Base-by-base conservation (phyloP, 2,797 vertebrate species). In the Linurgus olivaceus region DNA sequence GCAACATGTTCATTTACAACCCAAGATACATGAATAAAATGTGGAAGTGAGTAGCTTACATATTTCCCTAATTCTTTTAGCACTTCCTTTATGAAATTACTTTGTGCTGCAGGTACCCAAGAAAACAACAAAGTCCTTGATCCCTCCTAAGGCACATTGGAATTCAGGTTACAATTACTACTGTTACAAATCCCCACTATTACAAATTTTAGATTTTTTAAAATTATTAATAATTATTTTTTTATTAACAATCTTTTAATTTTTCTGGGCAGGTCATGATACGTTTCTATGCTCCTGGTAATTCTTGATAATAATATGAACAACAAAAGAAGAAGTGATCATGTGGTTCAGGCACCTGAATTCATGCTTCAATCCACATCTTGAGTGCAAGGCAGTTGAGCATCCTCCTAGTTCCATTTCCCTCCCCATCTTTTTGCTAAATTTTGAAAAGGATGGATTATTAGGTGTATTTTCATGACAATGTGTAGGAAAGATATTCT, bases 241-340 rank as follows among this genome's bases (percentile, higher is more conserved):
- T 23, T 83, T 3, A 54, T 63, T 63, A 38, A 29, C 26, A 74
- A 21, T 29, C 47, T 16, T 57, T 24, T 28, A 1, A 68, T 61
- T 92, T 80, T 16, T 72, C 47, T 92, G 80, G 51, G 16, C 26
- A 16, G 9, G 9, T 47, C 20, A 35, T 76, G 25, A 25, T n/a
- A n/a, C 3, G 2, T 65, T 88, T 58, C 15, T 54, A 10, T 3
- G 3, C 28, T 29, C 81, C 10, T 50, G 29, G 37, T 0, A 0
- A 77, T 81, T 74, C 35, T 38, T 51, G 33, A 15, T n/a, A 33
- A 72, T 26, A 75, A 75, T 26, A 16, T 52, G 33, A 84, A 84
- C 15, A 51, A 42, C 4, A 65, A 61, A 84, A 65, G 47, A 82
- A 67, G 24, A 40, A 40, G 40, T 51, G 28, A 66, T 7, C 10